Base-by-base conservation (phyloP, 2,888 invertebrate species). In the Eupithecia inturbata region DNA sequence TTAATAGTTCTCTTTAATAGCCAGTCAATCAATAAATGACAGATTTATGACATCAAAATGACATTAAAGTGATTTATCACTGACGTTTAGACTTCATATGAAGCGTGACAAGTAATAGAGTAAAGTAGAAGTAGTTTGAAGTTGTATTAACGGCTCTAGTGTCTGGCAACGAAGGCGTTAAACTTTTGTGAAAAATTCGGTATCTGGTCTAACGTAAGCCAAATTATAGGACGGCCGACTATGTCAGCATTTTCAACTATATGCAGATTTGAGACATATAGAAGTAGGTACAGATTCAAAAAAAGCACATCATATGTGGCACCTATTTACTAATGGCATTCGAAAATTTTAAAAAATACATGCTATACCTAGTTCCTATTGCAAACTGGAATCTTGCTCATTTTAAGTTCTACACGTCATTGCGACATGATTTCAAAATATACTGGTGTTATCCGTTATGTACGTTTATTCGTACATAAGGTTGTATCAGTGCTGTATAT, bases 51-150 rank as follows among this genome's bases (percentile, higher is more conserved):
- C 68, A 49, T 49, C 67, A 68, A 73, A 73, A 76, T 76, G 73
- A 73, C 76, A 79, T 72, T 73, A 68, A 74, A 74, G 71, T 78
- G 77, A 71, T 71, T 68, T 70, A 75, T 75, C 36, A 72, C 63
- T 76, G 74, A 74, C 75, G 62, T 73, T 66, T 74, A 73, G 75
- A 74, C 70, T 73, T 76, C 79, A 74, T 73, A 77, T 77, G 77
- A 77, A 76, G 77, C 79, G 80, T 78, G 79, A 79, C 79, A 76
- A 77, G 77, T 72, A 73, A 77, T 72, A 60, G 28, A 68, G 36
- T 33, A 64, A 69, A 22, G 9, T 16, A 33, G 70, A 70, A 63
- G 31, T 31, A 49, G 66, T 22, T 53, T 53, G n/a, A 41, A 71
- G 72, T 70, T 70, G 78, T 77, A 79, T 70, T 74, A 79, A 67